These are phyloP conservation scores for Drosophila colorata DNA, from an alignment of 2,888 invertebrate species.

Conservation along the genomic window DNA sequence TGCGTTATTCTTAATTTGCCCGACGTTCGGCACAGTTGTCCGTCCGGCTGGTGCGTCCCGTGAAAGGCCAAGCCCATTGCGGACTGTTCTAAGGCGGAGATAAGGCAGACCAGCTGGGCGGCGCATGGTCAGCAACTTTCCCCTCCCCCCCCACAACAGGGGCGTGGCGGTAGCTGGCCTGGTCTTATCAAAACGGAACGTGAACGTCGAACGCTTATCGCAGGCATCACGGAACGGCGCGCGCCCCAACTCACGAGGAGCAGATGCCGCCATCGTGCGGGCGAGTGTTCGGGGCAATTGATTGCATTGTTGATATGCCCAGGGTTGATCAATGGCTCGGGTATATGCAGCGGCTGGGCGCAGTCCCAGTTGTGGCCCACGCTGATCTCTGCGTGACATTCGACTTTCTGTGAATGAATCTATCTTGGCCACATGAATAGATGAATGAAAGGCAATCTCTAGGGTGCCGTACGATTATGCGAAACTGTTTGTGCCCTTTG, in stretches of 20 bases:
- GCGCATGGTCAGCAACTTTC: conserved; percentile 31
- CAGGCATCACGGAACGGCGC: conserved; percentile 26
- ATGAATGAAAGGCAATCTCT: conserved; percentile 2
- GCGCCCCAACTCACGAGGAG: not conserved
- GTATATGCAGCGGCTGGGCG: conserved; percentile 14
- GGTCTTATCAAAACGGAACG: conserved; percentile 39
- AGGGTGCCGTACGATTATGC: not conserved
- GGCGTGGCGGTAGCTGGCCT: conserved; percentile 23
- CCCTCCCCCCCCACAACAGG: conserved; percentile 1
- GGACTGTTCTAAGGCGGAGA: conserved; percentile 28
- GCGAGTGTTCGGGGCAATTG: not conserved
- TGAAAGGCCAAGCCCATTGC: conserved; percentile 39
- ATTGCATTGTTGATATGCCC: conserved; percentile 30
- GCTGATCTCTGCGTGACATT: not conserved
- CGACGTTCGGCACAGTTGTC: conserved; percentile 28
- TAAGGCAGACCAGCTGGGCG: conserved; percentile 43
- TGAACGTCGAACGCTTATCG: conserved; percentile 34
- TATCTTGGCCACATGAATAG: not conserved
- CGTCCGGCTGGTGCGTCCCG: conserved; percentile 22
- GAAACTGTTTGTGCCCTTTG: not conserved
- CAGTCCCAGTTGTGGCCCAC: not conserved
- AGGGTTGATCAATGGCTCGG: not conserved
- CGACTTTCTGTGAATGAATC: conserved; percentile 1
- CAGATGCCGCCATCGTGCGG: too few relatives aligned
- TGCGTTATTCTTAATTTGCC: conserved; percentile 47